Base-by-base conservation (phyloP, 1,140 invertebrate species). In the Cardiocondyla obscurior region DNA sequence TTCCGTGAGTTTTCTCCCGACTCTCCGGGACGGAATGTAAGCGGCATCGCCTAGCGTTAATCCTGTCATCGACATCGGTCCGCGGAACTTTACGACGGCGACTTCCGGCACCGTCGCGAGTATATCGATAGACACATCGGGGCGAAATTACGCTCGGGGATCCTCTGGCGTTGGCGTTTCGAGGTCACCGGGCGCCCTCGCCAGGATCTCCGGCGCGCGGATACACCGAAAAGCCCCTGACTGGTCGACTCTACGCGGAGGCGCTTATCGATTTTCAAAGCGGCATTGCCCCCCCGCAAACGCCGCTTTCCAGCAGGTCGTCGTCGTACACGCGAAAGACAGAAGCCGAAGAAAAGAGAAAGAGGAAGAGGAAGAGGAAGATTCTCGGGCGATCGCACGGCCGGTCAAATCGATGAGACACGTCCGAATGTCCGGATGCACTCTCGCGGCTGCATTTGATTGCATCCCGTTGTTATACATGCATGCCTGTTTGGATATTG, bases 211-310 rank as follows among this genome's bases (percentile, higher is more conserved):
- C 60, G 28, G 83, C 83, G 62, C 83, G 55, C 79, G 87, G 83
- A 88, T 88, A 88, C 76, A 88, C 83, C 87, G 86, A 88, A 88
- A 88, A 88, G 86, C 87, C 82, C 83, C 87, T 85, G 87, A 88
- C 87, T 88, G 86, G 87, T 85, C 86, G 86, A 88, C 87, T 76
- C 72, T 87, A 88, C 86, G 83, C 65, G 76, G 86, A 84, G 79
- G 74, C 87, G 87, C 86, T 88, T 88, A 88, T 88, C 87, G 87
- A 88, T 88, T 88, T 88, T 88, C 87, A 88, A 88, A 88, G 87
- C 83, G 85, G 82, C 86, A 84, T 87, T 85, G 85, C 64, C 30
- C 57, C 49, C 87, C 87, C 85, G 86, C 81, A 72, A 82, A 87
- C 85, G 73, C 86, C 76, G 69, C 70, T 87, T 64, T 81, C 86